Evolutionary conservation across 2,888 invertebrate genomes (phyloP).

Genomic region (Drosophila sordidula): DNA sequence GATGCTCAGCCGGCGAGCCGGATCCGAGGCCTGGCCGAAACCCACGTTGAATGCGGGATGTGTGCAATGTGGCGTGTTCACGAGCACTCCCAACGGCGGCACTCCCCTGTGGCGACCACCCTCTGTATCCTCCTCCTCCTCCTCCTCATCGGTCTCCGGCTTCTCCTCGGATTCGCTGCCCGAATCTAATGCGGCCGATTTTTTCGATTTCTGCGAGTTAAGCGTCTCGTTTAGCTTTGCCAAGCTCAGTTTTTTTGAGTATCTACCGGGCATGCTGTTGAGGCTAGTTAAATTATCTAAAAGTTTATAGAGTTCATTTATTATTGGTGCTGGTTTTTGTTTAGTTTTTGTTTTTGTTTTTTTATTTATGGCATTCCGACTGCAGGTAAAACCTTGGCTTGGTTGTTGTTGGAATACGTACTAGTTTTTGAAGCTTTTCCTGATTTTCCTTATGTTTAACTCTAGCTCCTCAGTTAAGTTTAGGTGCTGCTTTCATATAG

Average conservation of each 20-base stretch:
- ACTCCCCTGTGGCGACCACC: too few relatives aligned
- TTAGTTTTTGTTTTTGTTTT: conserved; percentile 5
- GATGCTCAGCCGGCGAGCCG: neutral
- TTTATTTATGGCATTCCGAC: neutral
- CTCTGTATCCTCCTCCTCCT: conserved; percentile 1
- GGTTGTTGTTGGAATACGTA: too few relatives aligned
- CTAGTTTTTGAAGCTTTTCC: neutral
- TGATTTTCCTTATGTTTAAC: neutral
- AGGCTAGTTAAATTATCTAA: neutral
- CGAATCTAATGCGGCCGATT: too few relatives aligned
- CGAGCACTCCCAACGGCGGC: conserved; percentile 19
- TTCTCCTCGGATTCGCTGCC: neutral
- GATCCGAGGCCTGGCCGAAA: conserved; percentile 4
- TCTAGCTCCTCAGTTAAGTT: neutral
- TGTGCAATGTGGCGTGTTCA: conserved; percentile 40
- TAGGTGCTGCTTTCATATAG: neutral
- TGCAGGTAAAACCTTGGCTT: neutral
- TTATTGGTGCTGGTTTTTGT: conserved; percentile 3
- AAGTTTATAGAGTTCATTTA: neutral
- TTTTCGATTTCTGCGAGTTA: neutral
- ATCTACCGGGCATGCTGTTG: conserved; percentile 19
- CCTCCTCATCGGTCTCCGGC: neutral
- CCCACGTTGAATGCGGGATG: conserved; percentile 47
- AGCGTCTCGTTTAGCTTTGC: conserved; percentile 11
- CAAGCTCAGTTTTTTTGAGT: conserved; percentile 2